These are phyloP conservation scores for Coelopa pilipes DNA, from an alignment of 2,888 invertebrate species.

Conservation along the genomic window DNA sequence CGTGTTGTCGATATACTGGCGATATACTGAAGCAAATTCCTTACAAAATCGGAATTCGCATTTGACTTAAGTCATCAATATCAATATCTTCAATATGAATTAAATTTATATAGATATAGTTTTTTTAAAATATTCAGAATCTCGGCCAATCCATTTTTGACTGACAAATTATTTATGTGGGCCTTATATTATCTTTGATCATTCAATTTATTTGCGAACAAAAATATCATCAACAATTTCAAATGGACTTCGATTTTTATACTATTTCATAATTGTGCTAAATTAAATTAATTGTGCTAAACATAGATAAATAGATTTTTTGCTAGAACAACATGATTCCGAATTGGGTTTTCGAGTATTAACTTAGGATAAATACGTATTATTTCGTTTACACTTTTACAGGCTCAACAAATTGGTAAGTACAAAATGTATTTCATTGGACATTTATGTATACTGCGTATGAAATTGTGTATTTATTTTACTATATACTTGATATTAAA, in stretches of 20 bases:
- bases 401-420: constrained; percentile 36
- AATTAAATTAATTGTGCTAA: constrained; percentile 42
- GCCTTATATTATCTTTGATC: constrained; percentile 51
- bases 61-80: no score
- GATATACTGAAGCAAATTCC: no score
- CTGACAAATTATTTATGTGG: constrained; percentile 59
- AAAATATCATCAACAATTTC: constrained; percentile 63
- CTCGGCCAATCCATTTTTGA: constrained; percentile 65
- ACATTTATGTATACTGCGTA: constrained; percentile 3
- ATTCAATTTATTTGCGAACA: constrained; percentile 63
- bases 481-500: constrained; percentile 47
- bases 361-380: constrained; percentile 15
- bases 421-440: constrained; percentile 31
- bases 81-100: no score
- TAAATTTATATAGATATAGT: no score
- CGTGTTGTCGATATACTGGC: no score
- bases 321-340: not conserved
- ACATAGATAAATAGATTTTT: constrained; percentile 29
- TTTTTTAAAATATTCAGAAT: no score
- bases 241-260: constrained; percentile 68
- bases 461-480: constrained; percentile 10
- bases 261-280: constrained; percentile 1
- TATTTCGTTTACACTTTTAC: constrained; percentile 20
- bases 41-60: no score
- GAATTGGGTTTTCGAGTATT: constrained; percentile 20